These are phyloP conservation scores for Nemurella pictetii DNA, from an alignment of 2,888 invertebrate species.

Conservation along the genomic window DNA sequence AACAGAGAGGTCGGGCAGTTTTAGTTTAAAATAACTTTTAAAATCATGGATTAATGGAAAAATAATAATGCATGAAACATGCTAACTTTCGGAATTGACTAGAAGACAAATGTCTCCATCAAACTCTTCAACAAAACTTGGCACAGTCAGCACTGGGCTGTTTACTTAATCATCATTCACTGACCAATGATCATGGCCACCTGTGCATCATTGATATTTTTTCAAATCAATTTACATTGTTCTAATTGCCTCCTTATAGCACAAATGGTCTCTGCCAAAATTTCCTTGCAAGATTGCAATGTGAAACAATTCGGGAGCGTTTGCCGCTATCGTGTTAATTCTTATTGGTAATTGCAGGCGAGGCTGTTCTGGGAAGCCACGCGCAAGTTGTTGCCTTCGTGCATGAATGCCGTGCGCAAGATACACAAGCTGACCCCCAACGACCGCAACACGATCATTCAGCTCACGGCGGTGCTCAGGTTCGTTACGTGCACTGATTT, in stretches of 20 bases:
- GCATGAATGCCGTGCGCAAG: constrained; percentile 74
- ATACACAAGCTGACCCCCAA: constrained; percentile 72
- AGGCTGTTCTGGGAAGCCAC: constrained; percentile 82
- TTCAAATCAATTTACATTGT: no score
- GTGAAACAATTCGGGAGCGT: not conserved
- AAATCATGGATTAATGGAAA: no score
- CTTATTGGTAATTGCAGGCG: constrained; percentile 49
- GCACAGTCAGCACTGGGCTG: no score
- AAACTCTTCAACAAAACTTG: not conserved
- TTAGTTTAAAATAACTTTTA: no score
- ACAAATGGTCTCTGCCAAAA: no score
- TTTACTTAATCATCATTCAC: no score
- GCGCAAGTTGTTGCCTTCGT: constrained; percentile 75
- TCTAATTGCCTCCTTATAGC: not conserved
- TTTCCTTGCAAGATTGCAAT: constrained; percentile 14
- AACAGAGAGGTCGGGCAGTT: no score
- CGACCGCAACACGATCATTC: constrained; percentile 71
- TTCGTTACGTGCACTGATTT: no score
- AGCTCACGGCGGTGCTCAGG: constrained; percentile 69
- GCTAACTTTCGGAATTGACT: constrained; percentile 19
- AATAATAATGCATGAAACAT: not conserved
- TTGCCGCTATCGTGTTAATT: no score
- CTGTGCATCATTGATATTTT: no score
- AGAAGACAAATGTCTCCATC: not conserved
- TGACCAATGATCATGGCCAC: no score